phyloP scores from a whole-genome alignment of 2,888 invertebrate genomes.

The Acholoe squamosa region DNA sequence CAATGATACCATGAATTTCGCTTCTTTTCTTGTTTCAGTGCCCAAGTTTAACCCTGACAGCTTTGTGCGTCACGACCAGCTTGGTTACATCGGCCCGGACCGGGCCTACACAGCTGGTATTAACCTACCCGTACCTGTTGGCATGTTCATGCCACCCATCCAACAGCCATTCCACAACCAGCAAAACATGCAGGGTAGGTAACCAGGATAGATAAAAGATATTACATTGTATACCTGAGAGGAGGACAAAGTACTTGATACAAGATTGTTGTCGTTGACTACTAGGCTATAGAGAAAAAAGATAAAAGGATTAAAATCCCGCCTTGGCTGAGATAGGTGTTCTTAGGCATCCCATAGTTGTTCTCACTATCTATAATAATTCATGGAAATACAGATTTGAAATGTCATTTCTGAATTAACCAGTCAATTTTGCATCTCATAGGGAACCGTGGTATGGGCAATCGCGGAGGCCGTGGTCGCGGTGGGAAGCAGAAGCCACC shows the following conservation, averaged over 20 bases:
- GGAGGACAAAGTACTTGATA: too few relatives aligned
- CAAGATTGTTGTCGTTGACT: too few relatives aligned
- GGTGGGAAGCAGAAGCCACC: slow-evolving; percentile 84
- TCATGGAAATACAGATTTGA: too few relatives aligned
- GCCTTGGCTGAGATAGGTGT: too few relatives aligned
- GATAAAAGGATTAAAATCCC: too few relatives aligned
- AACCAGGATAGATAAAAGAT: not conserved
- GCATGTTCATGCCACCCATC: slow-evolving; percentile 93
- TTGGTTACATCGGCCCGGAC: slow-evolving; percentile 95
- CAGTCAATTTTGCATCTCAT: not conserved
- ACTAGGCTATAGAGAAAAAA: too few relatives aligned
- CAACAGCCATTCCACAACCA: slow-evolving; percentile 66
- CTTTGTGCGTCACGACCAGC: slow-evolving; percentile 89
- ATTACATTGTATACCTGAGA: too few relatives aligned
- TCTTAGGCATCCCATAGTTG: too few relatives aligned
- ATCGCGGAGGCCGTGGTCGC: slow-evolving; percentile 76
- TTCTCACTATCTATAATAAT: too few relatives aligned
- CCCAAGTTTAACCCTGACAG: slow-evolving; percentile 70
- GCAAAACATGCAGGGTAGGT: slow-evolving; percentile 61
- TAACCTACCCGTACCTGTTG: slow-evolving; percentile 93
- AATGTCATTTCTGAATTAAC: not conserved
- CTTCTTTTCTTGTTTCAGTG: slow-evolving; percentile 62
- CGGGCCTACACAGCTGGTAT: slow-evolving; percentile 86
- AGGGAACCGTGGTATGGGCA: slow-evolving; percentile 53
- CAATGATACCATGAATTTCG: not conserved